Percentiles rank a stretch among this genome's conserved stretches.
phyloP scores from a whole-genome alignment of 2,888 invertebrate species.

The Eilema caniola region DNA sequence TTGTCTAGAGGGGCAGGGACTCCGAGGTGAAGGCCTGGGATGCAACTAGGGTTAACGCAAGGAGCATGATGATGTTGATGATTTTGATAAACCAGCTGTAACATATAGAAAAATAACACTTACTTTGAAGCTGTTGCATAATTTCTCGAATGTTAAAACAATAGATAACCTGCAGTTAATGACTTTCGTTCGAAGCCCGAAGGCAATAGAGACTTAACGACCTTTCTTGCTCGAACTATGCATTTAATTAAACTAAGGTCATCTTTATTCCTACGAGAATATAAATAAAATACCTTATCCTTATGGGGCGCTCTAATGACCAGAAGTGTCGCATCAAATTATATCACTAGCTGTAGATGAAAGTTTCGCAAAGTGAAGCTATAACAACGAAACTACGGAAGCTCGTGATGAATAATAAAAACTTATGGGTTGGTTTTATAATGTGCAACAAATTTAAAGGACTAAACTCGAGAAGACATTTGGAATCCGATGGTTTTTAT shows the following conservation, averaged over 20 bases:
- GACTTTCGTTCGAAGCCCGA: neutral
- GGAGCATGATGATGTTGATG: too few species aligned
- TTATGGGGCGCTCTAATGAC: conserved; percentile 17
- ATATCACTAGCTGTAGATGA: conserved; percentile 1
- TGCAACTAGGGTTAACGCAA: too few species aligned
- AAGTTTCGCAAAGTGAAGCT: neutral
- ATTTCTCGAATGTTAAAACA: neutral
- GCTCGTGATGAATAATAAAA: neutral
- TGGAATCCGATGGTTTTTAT: neutral
- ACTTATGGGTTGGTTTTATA: neutral
- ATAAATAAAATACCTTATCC: conserved; percentile 27
- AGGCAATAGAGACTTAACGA: neutral
- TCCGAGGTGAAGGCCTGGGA: too few species aligned
- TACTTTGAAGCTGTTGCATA: neutral
- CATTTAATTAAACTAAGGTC: conserved; percentile 14
- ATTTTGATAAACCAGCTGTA: too few species aligned
- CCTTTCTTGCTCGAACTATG: neutral
- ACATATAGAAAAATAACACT: neutral
- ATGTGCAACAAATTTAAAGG: neutral
- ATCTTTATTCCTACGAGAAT: neutral
- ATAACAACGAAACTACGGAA: neutral
- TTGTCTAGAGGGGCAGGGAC: too few species aligned
- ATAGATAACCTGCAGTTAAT: neutral
- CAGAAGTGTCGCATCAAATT: conserved; percentile 29
- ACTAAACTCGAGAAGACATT: neutral